Base-by-base conservation (phyloP, 2,113 vertebrate species). In the Mirza zaza region DNA sequence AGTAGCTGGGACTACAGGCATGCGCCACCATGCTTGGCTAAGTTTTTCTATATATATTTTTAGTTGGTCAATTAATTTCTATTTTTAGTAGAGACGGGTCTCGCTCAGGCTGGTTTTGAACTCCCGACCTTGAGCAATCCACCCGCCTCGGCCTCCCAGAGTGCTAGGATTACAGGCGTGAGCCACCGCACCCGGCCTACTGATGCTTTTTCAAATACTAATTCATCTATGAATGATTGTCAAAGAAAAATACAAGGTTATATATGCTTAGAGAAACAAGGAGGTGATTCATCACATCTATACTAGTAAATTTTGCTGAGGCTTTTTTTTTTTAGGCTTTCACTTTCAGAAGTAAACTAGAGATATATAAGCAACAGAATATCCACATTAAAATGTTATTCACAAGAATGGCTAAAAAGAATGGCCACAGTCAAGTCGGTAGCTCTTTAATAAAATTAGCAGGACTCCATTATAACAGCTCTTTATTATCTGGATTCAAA, bases 401-500 rank as follows among this genome's bases (percentile, higher is more conserved):
- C 29, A 59, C 8, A 55, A 76, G 57, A 88, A 50, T 1, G 21
- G 25, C 42, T 79, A 71, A 61, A 75, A 65, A 83, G 42, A 94
- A 79, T 5, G 52, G 48, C 6, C 25, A 93, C n/a, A 50, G 75
- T 70, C 67, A 75, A 91, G 63, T 92, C n/a, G 79, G 84, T 45
- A 95, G 68, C 71, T 91, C 55, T 88, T 90, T 76, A 93, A 96
- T 87, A 95, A 97, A 97, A 93, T 50, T 57, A 95, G 55, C 42
- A 71, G 67, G 96, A 90, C 57, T 27, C 82, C 57, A 52, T 92
- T 95, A 83, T 85, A 85, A 97, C 45, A 93, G 93, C 70, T 97
- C 57, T 97, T 97, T 97, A 97, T 97, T 97, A 92, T 70, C 81
- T 77, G 93, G 83, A 96, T 87, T 91, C 82, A 80, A 55, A 95